Evolutionary conservation across 2,113 vertebrate species (phyloP).

Genomic region (Tragelaphus imberbis): DNA sequence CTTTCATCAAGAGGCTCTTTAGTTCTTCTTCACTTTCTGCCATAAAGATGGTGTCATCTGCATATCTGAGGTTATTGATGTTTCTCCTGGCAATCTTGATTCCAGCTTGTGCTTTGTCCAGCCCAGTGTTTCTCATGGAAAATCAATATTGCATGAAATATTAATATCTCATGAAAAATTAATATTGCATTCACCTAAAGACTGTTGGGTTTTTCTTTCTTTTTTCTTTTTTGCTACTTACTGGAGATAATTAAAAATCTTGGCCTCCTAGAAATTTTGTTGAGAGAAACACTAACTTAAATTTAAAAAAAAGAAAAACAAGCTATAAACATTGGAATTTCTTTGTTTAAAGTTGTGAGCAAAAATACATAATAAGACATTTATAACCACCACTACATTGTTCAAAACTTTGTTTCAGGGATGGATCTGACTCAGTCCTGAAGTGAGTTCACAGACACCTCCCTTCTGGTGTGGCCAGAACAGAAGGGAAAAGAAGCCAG

Average conservation of each 20-base stretch:
- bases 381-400: background rate
- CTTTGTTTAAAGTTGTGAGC: slow-evolving; percentile 11
- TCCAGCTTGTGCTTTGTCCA: background rate
- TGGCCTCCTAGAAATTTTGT: slow-evolving; percentile 20
- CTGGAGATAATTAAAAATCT: slow-evolving; percentile 3
- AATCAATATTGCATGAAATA: background rate
- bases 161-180: background rate
- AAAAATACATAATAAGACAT: background rate
- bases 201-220: background rate
- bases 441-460: background rate
- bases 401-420: background rate
- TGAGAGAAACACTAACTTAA: background rate
- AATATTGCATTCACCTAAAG: background rate
- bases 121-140: background rate
- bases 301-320: background rate
- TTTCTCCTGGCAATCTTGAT: background rate
- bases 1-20: background rate
- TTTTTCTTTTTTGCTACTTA: slow-evolving; percentile 43
- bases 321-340: slow-evolving; percentile 3
- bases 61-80: background rate
- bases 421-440: slow-evolving; percentile 34
- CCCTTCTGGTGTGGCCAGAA: background rate
- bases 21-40: background rate
- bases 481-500: background rate
- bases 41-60: background rate